Base-by-base conservation (phyloP, 2,888 invertebrate genomes). In the Leptopilina drosophilae region DNA sequence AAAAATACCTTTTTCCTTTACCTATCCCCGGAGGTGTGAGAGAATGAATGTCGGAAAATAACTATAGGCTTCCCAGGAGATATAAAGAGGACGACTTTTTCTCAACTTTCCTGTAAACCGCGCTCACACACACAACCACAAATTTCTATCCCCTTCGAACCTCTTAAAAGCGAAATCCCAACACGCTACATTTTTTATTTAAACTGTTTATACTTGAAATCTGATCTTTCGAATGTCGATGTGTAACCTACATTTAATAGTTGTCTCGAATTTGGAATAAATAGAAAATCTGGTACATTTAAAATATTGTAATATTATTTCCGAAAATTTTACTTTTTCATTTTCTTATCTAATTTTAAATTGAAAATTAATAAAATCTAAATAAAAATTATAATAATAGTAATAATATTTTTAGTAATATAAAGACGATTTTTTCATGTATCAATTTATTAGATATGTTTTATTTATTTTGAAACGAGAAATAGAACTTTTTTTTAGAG, bases 121-220 rank as follows among this genome's bases (percentile, higher is more conserved):
- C 2, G 53, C 14, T 26, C 9, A 53, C 20, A 73, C 14, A 53
- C 9, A 53, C n/a, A 73, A 8, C 53, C 56, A 33, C 53, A 26
- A 14, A 14, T 7, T 56, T 26, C 53, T 11, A n/a, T n/a, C 59
- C 62, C 62, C 26, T 40, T n/a, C 33, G 26, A 73, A 33, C 46
- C 56, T 56, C n/a, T 73, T 9, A 73, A 33, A 33, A 33, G 33
- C 56, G 49, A 73, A 73, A 73, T 73, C 73, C 33, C 73, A 33
- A 53, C 53, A 56, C 73, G 53, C 14, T 53, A n/a, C 73, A 73
- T n/a, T 73, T 73, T 56, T 56, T 56, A 73, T 73, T 33, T 5
- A 56, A 53, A 53, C 33, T 11, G 26, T 33, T 33, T 26, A 42
- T 42, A 73, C 14, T 33, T n/a, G 53, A 14, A 73, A 73, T 56